phyloP scores from a whole-genome alignment of 2,888 invertebrate genomes.

The Loripinus fragilis region DNA sequence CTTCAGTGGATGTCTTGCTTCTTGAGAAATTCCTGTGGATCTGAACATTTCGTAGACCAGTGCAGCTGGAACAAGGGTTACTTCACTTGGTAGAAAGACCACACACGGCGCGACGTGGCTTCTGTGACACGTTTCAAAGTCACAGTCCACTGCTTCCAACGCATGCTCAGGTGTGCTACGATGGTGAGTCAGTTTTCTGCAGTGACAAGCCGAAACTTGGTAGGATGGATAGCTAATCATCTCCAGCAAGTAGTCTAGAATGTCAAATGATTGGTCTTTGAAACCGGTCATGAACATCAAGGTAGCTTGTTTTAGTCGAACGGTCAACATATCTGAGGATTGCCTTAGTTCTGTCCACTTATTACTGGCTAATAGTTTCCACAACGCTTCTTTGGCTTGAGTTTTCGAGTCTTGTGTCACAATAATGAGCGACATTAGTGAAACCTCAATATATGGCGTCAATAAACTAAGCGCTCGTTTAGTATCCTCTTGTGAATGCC shows the following conservation, averaged over 20 bases:
- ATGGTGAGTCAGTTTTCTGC: background rate
- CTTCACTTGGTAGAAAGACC: background rate
- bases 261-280: background rate
- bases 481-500: background rate
- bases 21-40: background rate
- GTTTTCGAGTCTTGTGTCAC: background rate
- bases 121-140: background rate
- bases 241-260: background rate
- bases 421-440: background rate
- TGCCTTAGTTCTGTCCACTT: background rate
- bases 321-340: background rate
- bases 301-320: background rate
- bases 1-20: background rate
- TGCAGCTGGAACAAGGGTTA: background rate
- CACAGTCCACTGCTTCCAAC: background rate
- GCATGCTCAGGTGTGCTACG: background rate
- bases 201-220: background rate
- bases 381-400: background rate
- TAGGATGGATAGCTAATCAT: background rate
- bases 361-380: background rate
- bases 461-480: background rate
- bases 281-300: background rate
- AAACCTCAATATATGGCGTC: background rate
- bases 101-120: background rate
- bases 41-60: background rate